Conservation (phyloP, 2,888 invertebrate species). For the Willowsia nigromaculata region DNA sequence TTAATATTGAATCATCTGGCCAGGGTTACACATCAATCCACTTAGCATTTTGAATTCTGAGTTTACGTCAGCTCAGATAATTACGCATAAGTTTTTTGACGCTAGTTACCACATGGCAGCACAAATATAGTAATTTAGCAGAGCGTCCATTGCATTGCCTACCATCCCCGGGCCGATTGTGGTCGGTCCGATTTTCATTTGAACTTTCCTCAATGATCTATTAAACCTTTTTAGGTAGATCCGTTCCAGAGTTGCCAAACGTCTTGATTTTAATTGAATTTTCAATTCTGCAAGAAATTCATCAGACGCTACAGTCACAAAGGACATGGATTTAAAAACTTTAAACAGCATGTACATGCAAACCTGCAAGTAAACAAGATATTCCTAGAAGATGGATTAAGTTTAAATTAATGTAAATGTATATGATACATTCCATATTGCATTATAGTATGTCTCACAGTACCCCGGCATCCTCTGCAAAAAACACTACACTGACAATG, state of each 20-base stretch:
- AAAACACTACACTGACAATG: conserved; percentile 61
- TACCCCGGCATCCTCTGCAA: conserved; percentile 69
- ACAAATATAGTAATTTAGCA: conserved; percentile 67
- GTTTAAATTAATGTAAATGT: not conserved
- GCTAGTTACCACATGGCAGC: conserved; percentile 56
- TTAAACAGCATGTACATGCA: conserved; percentile 73
- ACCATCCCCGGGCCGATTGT: conserved; percentile 62
- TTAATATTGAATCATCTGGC: no score
- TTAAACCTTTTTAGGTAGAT: not conserved
- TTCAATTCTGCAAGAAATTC: conserved; percentile 35
- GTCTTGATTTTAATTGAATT: conserved; percentile 1
- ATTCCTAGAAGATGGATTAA: no score
- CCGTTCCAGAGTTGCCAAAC: not conserved
- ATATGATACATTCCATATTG: not conserved
- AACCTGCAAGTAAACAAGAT: conserved; percentile 47
- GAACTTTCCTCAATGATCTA: conserved; percentile 54
- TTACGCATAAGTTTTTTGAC: not conserved
- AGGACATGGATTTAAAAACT: conserved; percentile 71
- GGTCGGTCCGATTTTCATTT: conserved; percentile 62
- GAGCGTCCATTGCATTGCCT: conserved; percentile 52
- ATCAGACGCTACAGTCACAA: conserved; percentile 56
- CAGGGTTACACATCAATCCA: no score
- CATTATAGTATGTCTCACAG: not conserved
- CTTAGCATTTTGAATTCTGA: no score
- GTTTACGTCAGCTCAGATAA: no score